phyloP scores from a whole-genome alignment of 2,113 vertebrate species.

The Pseudopodoces humilis region DNA sequence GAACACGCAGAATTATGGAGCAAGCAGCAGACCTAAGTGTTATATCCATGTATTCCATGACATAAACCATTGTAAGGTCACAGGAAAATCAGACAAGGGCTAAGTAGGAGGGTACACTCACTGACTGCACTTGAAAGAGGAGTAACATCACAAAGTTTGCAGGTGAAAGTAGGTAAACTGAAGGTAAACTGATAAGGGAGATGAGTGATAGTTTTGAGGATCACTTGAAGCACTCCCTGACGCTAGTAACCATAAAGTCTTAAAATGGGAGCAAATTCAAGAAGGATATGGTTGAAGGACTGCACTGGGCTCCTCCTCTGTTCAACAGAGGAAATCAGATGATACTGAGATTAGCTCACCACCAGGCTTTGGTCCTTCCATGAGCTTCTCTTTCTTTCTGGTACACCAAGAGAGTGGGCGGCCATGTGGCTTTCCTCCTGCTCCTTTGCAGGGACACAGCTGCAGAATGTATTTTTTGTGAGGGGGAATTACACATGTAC shows the following conservation, averaged over 20 bases:
- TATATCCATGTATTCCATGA: fast-evolving
- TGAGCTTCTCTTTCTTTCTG: background rate
- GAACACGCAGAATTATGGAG: background rate
- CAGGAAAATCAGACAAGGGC: background rate
- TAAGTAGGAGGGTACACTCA: background rate
- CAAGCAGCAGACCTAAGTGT: background rate
- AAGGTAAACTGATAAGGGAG: background rate
- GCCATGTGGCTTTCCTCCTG: background rate
- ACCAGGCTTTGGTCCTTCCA: fast-evolving
- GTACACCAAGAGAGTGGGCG: fast-evolving
- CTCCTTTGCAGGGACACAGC: background rate
- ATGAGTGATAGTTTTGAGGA: background rate
- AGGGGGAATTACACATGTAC: background rate
- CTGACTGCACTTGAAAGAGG: background rate
- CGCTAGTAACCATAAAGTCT: background rate
- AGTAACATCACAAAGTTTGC: background rate
- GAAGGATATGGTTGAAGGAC: background rate
- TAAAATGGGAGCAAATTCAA: background rate
- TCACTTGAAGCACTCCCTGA: background rate
- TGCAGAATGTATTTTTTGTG: background rate
- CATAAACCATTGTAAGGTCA: background rate
- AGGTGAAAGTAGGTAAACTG: background rate
- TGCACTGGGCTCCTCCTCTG: background rate
- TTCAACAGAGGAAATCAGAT: background rate
- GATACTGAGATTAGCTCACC: background rate